Base-by-base conservation (phyloP, 2,888 invertebrate genomes). In the Axea sp. region DNA sequence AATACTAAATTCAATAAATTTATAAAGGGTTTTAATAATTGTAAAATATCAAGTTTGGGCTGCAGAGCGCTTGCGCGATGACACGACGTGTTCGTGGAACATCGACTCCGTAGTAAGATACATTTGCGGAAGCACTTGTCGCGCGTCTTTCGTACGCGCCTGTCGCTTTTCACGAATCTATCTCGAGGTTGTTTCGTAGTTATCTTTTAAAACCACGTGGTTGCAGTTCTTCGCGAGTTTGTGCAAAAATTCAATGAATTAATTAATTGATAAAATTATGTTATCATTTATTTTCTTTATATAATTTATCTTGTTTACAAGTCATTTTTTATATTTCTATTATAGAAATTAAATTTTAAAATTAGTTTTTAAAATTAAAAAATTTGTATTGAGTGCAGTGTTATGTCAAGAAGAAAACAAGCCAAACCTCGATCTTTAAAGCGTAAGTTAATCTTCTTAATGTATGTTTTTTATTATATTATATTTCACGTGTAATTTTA, bases 321-420 rank as follows among this genome's bases (percentile, higher is more conserved):
- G n/a, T n/a, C n/a, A n/a, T n/a, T n/a, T n/a, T n/a, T n/a, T n/a
- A n/a, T n/a, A n/a, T n/a, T n/a, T n/a, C n/a, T n/a, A n/a, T n/a
- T n/a, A n/a, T n/a, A n/a, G n/a, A n/a, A n/a, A n/a, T n/a, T n/a
- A n/a, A n/a, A n/a, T n/a, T n/a, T n/a, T n/a, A n/a, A n/a, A n/a
- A n/a, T n/a, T n/a, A n/a, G n/a, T n/a, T n/a, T n/a, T n/a, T n/a
- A n/a, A n/a, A n/a, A n/a, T n/a, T n/a, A n/a, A n/a, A n/a, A n/a
- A n/a, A n/a, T n/a, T n/a, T n/a, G n/a, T n/a, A n/a, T 68, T 53
- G 24, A 73, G 65, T 76, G 69, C 22, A 59, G 79, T 81, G 82
- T 75, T 81, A 85, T 89, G 89, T 89, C 89, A 37, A 86, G 89
- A 59, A 83, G 89, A 75, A 89, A 89, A 78, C 89, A 89, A 79